These are phyloP conservation scores for Monopterus albus DNA, from an alignment of 2,113 vertebrate genomes.

Conservation along the genomic window DNA sequence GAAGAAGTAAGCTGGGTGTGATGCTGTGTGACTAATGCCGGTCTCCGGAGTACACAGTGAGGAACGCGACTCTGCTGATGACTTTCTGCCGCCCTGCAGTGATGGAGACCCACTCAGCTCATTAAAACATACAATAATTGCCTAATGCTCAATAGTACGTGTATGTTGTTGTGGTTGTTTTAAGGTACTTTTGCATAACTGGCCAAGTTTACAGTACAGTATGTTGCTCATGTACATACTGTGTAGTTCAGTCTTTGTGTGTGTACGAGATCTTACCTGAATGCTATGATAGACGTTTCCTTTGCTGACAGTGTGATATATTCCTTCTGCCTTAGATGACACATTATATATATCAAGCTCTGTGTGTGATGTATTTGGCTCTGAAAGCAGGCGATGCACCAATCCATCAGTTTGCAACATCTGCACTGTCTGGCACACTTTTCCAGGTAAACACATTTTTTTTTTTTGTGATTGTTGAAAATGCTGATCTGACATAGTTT, in stretches of 20 bases:
- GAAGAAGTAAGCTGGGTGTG: constrained; percentile 67
- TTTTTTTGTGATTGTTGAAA: constrained; percentile 22
- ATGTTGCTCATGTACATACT: no score
- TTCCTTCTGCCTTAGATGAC: constrained; percentile 16
- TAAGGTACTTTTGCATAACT: constrained; percentile 9
- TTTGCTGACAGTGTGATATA: constrained; percentile 22
- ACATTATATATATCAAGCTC: constrained; percentile 27
- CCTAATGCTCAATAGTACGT: constrained; percentile 40
- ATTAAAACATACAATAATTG: constrained; percentile 73
- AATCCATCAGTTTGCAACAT: constrained; percentile 59
- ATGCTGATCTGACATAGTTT: constrained; percentile 23
- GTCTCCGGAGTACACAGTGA: constrained; percentile 57
- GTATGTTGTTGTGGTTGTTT: constrained; percentile 5
- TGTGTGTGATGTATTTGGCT: constrained; percentile 50
- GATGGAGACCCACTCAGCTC: constrained; percentile 67
- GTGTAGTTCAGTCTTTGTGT: neutral
- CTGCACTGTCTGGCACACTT: constrained; percentile 23
- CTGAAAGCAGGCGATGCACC: constrained; percentile 23
- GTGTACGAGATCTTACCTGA: neutral
- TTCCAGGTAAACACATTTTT: constrained; percentile 33
- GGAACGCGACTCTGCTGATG: constrained; percentile 71
- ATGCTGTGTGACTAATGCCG: constrained; percentile 69
- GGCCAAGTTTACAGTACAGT: constrained; percentile 14
- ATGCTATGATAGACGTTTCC: constrained; percentile 16
- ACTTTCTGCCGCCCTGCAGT: constrained; percentile 68